These are phyloP conservation scores for Drosophila auraria DNA, from an alignment of 1,140 invertebrate genomes.

Conservation along the genomic window DNA sequence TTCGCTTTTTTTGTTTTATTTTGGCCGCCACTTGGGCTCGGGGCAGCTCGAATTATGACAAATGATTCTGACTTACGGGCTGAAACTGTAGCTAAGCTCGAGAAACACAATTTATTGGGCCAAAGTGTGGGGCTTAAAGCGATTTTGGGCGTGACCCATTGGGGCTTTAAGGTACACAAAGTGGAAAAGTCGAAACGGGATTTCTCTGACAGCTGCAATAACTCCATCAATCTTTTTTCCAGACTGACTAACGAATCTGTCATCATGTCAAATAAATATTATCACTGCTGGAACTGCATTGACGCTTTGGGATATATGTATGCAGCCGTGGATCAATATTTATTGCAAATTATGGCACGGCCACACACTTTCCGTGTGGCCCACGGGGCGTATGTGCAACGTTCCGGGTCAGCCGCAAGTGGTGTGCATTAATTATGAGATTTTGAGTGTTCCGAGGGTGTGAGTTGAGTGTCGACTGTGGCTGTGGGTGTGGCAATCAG, in stretches of 20 bases:
- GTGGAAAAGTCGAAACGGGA: slow-evolving; percentile 10
- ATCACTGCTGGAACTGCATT: slow-evolving; percentile 20
- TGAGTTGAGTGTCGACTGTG: not conserved
- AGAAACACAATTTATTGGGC: slow-evolving; percentile 57
- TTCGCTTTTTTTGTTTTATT: slow-evolving; percentile 23
- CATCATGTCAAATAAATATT: slow-evolving; percentile 46
- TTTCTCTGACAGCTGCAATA: slow-evolving; percentile 13
- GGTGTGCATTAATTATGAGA: slow-evolving; percentile 54
- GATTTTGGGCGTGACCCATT: slow-evolving; percentile 27
- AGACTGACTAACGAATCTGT: slow-evolving; percentile 29
- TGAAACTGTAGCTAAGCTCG: slow-evolving; percentile 58
- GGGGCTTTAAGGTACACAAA: slow-evolving; percentile 26
- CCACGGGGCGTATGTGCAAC: slow-evolving; percentile 54
- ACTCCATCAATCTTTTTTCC: slow-evolving; percentile 13
- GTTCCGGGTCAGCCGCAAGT: slow-evolving; percentile 35
- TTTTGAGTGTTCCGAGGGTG: slow-evolving; percentile 38
- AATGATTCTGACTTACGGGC: slow-evolving; percentile 68
- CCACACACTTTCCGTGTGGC: slow-evolving; percentile 19
- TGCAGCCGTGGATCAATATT: slow-evolving; percentile 44
- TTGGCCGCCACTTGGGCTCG: not conserved
- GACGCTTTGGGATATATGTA: slow-evolving; percentile 6
- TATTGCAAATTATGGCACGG: slow-evolving; percentile 38
- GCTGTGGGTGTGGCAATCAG: slow-evolving; percentile 7
- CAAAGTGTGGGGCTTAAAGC: slow-evolving; percentile 31
- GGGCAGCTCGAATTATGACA: slow-evolving; percentile 68